Conservation (phyloP, 2,888 invertebrate species). For the Standfussiana lucernea region DNA sequence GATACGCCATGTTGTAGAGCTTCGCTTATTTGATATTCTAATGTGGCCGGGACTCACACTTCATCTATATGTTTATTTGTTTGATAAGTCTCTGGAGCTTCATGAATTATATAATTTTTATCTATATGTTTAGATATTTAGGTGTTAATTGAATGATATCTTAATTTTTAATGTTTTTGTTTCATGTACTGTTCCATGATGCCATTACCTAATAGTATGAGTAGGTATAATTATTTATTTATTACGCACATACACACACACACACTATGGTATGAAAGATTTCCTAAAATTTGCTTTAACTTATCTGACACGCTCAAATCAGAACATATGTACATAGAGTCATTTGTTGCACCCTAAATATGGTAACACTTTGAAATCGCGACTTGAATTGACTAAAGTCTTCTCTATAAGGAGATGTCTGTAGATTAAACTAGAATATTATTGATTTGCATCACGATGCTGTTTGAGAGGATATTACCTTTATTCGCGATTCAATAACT, state of each 20-base stretch:
- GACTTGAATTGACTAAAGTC: conserved; percentile 37
- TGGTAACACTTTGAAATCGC: conserved; percentile 66
- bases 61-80: conserved; percentile 51
- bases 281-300: conserved; percentile 31
- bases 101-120: conserved; percentile 51
- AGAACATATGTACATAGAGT: conserved; percentile 40
- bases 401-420: conserved; percentile 64
- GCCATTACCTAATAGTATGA: conserved; percentile 85
- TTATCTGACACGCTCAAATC: conserved; percentile 37
- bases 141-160: conserved; percentile 67
- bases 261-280: conserved; percentile 43
- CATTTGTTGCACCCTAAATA: conserved; percentile 68
- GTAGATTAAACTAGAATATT: conserved; percentile 73
- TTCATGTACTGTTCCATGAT: conserved; percentile 88
- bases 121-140: conserved; percentile 61
- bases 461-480: conserved; percentile 69
- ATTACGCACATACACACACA: conserved; percentile 56
- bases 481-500: conserved; percentile 67
- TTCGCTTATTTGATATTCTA: conserved; percentile 62
- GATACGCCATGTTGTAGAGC: conserved; percentile 60
- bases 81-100: conserved; percentile 50
- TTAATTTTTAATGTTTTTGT: conserved; percentile 83
- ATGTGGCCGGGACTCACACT: conserved; percentile 56
- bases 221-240: conserved; percentile 81
- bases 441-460: conserved; percentile 71